Conservation (phyloP, 2,797 vertebrate genomes). For the Hipposideros larvatus region DNA sequence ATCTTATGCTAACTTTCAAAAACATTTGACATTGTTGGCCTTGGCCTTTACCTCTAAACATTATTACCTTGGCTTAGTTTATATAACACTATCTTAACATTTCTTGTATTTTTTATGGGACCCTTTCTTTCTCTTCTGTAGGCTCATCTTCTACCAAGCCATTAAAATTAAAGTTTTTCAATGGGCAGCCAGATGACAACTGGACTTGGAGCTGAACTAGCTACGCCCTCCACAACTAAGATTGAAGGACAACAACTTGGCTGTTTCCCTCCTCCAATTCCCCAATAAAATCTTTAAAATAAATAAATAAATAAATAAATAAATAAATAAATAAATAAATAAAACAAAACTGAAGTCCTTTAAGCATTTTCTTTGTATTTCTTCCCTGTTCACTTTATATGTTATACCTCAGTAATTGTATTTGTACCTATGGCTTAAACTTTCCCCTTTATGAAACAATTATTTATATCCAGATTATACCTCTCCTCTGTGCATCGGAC, state of each 20-base stretch:
- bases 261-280: too few species aligned
- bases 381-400: not conserved
- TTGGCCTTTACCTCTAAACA: not conserved
- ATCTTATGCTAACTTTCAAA: not conserved
- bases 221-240: too few species aligned
- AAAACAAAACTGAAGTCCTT: not conserved
- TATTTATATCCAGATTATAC: not conserved
- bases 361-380: not conserved
- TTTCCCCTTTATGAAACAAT: not conserved
- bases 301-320: too few species aligned
- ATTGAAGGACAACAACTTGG: too few species aligned
- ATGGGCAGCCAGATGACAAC: not conserved
- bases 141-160: not conserved
- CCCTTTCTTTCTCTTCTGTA: not conserved
- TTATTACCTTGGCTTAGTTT: not conserved
- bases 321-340: too few species aligned
- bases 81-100: not conserved
- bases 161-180: not conserved
- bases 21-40: not conserved
- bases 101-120: not conserved
- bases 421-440: not conserved
- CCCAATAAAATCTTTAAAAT: too few species aligned
- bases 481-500: not conserved
- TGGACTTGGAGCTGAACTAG: too few species aligned
- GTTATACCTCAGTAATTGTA: not conserved